Percentiles rank a stretch among this genome's conserved stretches.
Evolutionary conservation across 2,113 vertebrate genomes (phyloP).

Genomic region (Proterorhinus semilunaris): DNA sequence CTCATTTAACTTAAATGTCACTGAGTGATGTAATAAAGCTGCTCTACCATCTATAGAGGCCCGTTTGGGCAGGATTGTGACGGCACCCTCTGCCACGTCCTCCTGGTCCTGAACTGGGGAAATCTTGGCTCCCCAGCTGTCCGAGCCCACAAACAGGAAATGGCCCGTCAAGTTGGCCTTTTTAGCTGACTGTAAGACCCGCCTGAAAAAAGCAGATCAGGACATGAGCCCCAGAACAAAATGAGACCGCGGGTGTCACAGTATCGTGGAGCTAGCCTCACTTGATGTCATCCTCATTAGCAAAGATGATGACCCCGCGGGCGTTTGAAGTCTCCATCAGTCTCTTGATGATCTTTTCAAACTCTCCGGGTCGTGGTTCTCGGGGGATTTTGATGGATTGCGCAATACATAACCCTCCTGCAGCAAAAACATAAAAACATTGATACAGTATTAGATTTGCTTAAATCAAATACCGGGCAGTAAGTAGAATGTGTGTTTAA

Average conservation of each 20-base stretch:
- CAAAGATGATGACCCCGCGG: constrained; percentile 90
- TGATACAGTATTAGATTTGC: background rate
- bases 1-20: constrained; percentile 3
- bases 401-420: constrained; percentile 90
- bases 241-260: background rate
- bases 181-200: constrained; percentile 82
- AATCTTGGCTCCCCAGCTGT: constrained; percentile 78
- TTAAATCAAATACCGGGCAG: too few species aligned
- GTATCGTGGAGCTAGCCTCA: constrained; percentile 56
- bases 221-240: background rate
- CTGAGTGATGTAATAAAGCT: constrained; percentile 8
- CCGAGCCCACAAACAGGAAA: constrained; percentile 77
- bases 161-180: constrained; percentile 85
- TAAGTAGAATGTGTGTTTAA: too few species aligned
- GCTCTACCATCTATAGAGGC: constrained; percentile 79
- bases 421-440: constrained; percentile 25
- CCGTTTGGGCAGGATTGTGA: constrained; percentile 77
- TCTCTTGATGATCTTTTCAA: constrained; percentile 91
- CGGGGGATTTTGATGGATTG: constrained; percentile 93
- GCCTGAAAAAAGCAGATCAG: constrained; percentile 62
- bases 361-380: constrained; percentile 87
- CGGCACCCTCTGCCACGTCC: constrained; percentile 76
- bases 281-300: constrained; percentile 96
- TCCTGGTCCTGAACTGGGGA: constrained; percentile 75
- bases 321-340: constrained; percentile 93